Evolutionary conservation across 2,888 invertebrate species (phyloP).

Genomic region (Drosophila suboccidentalis): DNA sequence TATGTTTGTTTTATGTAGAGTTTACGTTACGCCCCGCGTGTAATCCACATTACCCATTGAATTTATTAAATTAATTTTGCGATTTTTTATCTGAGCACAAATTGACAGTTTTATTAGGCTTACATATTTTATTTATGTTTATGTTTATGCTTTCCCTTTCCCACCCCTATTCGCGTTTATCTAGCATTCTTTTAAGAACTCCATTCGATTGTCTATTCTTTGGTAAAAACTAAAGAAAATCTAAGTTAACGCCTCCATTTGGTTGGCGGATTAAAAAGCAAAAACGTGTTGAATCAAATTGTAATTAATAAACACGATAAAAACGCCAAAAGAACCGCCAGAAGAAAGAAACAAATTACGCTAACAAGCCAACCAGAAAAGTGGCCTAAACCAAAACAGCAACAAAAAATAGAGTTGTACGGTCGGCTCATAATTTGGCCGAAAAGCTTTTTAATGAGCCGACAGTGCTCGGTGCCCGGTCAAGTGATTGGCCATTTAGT

Average conservation of each 20-base stretch:
- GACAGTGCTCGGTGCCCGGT: conserved; percentile 29
- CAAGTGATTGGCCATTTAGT: conserved; percentile 49
- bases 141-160: conserved; percentile 4
- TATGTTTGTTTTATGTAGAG: conserved; percentile 37
- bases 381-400: conserved; percentile 15
- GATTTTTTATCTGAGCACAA: conserved; percentile 19
- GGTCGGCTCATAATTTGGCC: conserved; percentile 59
- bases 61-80: conserved; percentile 33
- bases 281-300: conserved; percentile 42
- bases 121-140: conserved; percentile 23
- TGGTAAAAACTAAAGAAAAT: conserved; percentile 11
- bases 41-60: conserved; percentile 29
- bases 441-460: conserved; percentile 62
- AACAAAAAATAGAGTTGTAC: conserved; percentile 18
- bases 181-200: not conserved
- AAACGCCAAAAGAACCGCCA: conserved; percentile 22
- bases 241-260: conserved; percentile 24
- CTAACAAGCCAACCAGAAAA: conserved; percentile 37
- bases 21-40: conserved; percentile 11
- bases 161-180: not conserved
- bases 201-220: conserved; percentile 8
- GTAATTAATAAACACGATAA: conserved; percentile 50
- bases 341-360: conserved; percentile 20
- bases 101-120: conserved; percentile 30
- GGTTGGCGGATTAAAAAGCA: conserved; percentile 21